A percentile compares a stretch with the other conserved stretches of the same genome.
phyloP scores from a whole-genome alignment of 2,888 invertebrate genomes.

The Himalopsyche anomala region DNA sequence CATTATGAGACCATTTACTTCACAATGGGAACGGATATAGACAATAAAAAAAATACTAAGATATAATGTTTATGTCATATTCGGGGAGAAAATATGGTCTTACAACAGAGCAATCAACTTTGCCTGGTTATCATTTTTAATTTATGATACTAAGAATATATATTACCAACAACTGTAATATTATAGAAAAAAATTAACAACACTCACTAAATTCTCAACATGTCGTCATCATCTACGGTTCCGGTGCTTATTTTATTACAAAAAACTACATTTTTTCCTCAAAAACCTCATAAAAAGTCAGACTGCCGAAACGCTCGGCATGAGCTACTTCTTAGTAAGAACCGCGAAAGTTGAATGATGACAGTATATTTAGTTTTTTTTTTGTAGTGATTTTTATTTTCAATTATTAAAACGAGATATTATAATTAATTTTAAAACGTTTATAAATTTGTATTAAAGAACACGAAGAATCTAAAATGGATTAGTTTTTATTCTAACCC shows the following conservation, averaged over 20 bases:
- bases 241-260: constrained; percentile 30
- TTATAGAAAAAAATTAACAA: neutral
- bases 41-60: no score
- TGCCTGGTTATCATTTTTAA: neutral
- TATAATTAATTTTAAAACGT: no score
- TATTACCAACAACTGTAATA: no score
- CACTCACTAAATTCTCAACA: neutral
- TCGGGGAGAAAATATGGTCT: no score
- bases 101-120: neutral
- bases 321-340: neutral
- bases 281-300: constrained; percentile 26
- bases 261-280: constrained; percentile 18
- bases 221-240: constrained; percentile 23
- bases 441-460: no score
- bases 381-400: no score
- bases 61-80: no score
- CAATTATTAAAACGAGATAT: no score
- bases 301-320: constrained; percentile 22
- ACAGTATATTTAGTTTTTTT: neutral
- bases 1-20: no score
- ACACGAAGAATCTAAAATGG: no score
- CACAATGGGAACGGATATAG: no score
- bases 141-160: neutral
- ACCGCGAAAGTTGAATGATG: neutral
- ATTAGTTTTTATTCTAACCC: no score